Base-by-base conservation (phyloP, 2,888 invertebrate species). In the Disparrhopalites patrizii region DNA sequence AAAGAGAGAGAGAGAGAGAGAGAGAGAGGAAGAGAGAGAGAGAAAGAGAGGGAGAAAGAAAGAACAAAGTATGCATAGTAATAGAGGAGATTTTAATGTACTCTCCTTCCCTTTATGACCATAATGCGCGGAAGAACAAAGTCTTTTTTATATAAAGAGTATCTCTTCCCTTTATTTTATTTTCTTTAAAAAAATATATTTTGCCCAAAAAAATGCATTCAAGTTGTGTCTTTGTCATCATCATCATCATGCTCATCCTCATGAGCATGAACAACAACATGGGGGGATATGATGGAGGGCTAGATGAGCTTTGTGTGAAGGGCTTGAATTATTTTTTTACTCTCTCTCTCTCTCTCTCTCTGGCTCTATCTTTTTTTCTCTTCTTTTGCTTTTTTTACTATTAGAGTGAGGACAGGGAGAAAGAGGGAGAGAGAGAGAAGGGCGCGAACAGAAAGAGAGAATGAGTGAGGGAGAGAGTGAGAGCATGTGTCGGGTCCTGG, bases 291-390 rank as follows among this genome's bases (percentile, higher is more conserved):
- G 51, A 61, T n/a, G n/a, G n/a, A 61, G 52, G 51, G 61, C 36
- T 61, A 27, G 51, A 31, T 15, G 61, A 61, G 60, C 31, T 60
- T 47, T 30, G 60, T 33, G 51, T 61, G 60, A 61, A 50, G 60
- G 60, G 31, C 28, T 51, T 61, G 60, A 61, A 50, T 38, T 52
- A 18, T 47, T 33, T 57, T 67, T 67, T 67, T 63, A 64, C 63
- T 55, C 60, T 23, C 31, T 50, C 51, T 61, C 51, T 31, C 25
- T 50, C 50, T 58, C 58, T 28, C 20, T 55, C 54, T 23, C 23
- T 23, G 31, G 30, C 54, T 55, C 15, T 20, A 18, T 18, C 18
- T 55, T 23, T 33, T 33, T 31, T n/a, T 20, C 52, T 52, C n/a
- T n/a, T n/a, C n/a, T n/a, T n/a, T n/a, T n/a, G n/a, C n/a, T n/a